phyloP scores from a whole-genome alignment of 2,113 vertebrate species.

The Platysteira castanea region DNA sequence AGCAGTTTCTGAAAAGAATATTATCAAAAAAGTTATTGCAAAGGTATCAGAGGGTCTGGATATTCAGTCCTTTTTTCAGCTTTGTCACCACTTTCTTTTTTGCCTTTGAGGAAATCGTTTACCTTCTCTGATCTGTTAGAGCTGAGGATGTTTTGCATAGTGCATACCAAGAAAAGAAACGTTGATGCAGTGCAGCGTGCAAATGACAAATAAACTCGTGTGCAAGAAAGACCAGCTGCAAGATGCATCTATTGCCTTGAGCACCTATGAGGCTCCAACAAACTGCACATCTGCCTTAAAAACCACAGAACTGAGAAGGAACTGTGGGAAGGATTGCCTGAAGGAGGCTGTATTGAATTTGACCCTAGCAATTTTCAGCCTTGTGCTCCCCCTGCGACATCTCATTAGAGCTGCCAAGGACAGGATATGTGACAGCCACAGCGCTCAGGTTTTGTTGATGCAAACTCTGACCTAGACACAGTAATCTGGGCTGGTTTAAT shows the following conservation, averaged over 20 bases:
- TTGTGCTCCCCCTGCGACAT: background rate
- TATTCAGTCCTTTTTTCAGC: background rate
- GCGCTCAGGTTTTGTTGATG: background rate
- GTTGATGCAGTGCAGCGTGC: background rate
- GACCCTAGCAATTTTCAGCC: background rate
- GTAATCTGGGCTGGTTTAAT: background rate
- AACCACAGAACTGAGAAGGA: background rate
- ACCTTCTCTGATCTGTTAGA: background rate
- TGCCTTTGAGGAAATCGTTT: background rate
- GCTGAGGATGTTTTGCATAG: background rate
- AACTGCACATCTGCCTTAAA: background rate
- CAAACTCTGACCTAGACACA: background rate
- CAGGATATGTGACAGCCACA: background rate
- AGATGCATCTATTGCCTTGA: background rate
- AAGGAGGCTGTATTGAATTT: background rate
- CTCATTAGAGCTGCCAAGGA: background rate
- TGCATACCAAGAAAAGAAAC: background rate
- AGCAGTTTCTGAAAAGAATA: background rate
- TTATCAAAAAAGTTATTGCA: background rate
- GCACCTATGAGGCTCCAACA: background rate
- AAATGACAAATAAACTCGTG: background rate
- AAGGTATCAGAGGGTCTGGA: background rate
- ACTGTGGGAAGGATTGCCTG: background rate
- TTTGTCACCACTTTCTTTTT: background rate
- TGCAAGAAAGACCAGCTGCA: background rate